Percentiles rank a stretch among this genome's conserved stretches.
These are phyloP conservation scores for Orthosia gracilis DNA, from an alignment of 2,888 invertebrate species.

Conservation along the genomic window DNA sequence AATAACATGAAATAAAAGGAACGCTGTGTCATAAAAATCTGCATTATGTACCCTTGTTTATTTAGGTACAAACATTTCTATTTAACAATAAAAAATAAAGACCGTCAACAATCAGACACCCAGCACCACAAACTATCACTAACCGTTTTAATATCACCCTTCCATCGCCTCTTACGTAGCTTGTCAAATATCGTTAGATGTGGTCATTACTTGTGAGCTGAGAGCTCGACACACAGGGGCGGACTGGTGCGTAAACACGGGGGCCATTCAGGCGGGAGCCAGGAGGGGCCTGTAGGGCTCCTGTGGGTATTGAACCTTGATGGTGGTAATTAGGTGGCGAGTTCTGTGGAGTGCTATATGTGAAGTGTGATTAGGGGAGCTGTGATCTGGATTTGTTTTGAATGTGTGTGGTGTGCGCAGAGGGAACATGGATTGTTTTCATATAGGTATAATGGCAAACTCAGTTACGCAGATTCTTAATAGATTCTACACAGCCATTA, in stretches of 20 bases:
- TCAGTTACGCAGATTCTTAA: not conserved
- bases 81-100: not conserved
- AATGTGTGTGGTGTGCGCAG: not conserved
- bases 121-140: conserved; percentile 18
- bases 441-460: not conserved
- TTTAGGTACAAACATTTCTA: not conserved
- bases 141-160: conserved; percentile 32
- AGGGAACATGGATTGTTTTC: not conserved
- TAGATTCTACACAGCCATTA: not conserved
- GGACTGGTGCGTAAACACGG: conserved; percentile 52
- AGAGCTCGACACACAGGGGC: conserved; percentile 71
- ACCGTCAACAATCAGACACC: not conserved
- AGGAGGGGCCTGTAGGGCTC: conserved; percentile 48
- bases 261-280: conserved; percentile 9
- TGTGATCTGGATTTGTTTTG: conserved; percentile 41
- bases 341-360: conserved; percentile 27
- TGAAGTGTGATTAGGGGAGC: conserved; percentile 32
- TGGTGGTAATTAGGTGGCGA: conserved; percentile 56
- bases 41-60: too few relatives aligned
- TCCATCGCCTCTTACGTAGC: conserved; percentile 46
- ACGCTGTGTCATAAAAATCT: not conserved
- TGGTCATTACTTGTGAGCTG: conserved; percentile 75
- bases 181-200: conserved; percentile 74
- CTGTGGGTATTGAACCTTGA: conserved; percentile 52
- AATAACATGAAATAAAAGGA: too few relatives aligned